Conservation (phyloP, 2,113 vertebrate species). For the Gambusia holbrooki region DNA sequence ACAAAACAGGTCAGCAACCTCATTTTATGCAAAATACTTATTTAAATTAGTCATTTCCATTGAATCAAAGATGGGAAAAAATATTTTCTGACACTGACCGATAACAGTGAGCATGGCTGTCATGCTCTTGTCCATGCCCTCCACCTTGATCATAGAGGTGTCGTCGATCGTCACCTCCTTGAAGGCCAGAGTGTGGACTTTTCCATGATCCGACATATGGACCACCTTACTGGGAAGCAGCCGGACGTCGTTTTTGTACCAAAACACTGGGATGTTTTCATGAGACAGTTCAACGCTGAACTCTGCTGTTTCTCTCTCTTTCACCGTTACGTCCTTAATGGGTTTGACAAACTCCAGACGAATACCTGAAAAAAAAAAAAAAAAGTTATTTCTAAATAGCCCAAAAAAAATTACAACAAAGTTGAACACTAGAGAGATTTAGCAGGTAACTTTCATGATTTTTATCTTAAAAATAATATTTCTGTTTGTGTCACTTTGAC, state of each 20-base stretch:
- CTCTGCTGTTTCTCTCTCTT: constrained; percentile 93
- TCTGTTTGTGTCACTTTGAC: no score
- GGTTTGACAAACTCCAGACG: constrained; percentile 94
- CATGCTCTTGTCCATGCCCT: constrained; percentile 90
- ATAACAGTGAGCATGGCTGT: constrained; percentile 96
- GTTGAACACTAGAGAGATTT: no score
- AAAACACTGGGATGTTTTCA: constrained; percentile 90
- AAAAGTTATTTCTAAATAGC: no score
- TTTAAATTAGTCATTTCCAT: no score
- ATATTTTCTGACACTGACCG: constrained; percentile 67
- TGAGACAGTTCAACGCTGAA: constrained; percentile 95
- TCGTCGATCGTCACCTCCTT: constrained; percentile 94
- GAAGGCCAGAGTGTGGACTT: constrained; percentile 88
- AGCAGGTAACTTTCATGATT: no score
- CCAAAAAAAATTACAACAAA: no score
- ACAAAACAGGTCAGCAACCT: neutral
- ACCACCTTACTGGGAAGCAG: constrained; percentile 91
- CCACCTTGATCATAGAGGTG: constrained; percentile 93
- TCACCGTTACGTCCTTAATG: constrained; percentile 95
- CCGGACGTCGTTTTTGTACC: constrained; percentile 95
- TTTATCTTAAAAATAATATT: no score
- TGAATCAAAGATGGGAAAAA: neutral
- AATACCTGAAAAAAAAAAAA: constrained; percentile 82
- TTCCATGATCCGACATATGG: constrained; percentile 88
- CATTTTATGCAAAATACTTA: no score